These are phyloP conservation scores for Lordiphosa collinella DNA, from an alignment of 1,140 invertebrate species.

Conservation along the genomic window DNA sequence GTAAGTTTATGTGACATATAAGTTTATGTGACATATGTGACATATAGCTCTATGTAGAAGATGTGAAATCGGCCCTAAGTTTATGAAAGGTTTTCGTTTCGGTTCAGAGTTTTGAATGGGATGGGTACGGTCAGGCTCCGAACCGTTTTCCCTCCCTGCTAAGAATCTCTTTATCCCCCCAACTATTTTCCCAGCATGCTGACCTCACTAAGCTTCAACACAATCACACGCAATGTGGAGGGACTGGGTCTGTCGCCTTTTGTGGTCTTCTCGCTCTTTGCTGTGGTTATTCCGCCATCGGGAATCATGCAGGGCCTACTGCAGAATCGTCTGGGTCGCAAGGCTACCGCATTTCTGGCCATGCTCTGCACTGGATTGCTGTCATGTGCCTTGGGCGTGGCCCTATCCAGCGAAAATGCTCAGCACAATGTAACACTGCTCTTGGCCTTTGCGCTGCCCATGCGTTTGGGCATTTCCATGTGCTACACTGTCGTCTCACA, in stretches of 20 bases:
- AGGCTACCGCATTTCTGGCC: slow-evolving; percentile 53
- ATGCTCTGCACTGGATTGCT: slow-evolving; percentile 42
- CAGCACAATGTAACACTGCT: slow-evolving; percentile 44
- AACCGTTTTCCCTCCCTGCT: not conserved
- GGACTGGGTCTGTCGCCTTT: slow-evolving; percentile 57
- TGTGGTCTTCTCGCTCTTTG: slow-evolving; percentile 65
- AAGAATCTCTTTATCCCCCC: not conserved
- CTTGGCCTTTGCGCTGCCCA: slow-evolving; percentile 58
- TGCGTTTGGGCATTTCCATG: slow-evolving; percentile 58
- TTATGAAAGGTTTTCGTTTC: too few species aligned
- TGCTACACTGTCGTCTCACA: slow-evolving; percentile 60
- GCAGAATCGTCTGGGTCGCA: slow-evolving; percentile 53
- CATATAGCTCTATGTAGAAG: too few species aligned
- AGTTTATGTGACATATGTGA: too few species aligned
- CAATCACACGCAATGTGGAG: slow-evolving; percentile 58
- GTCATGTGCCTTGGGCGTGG: slow-evolving; percentile 63
- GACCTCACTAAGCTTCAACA: slow-evolving; percentile 54
- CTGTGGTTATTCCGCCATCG: slow-evolving; percentile 50
- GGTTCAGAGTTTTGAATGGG: too few species aligned
- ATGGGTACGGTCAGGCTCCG: too few species aligned
- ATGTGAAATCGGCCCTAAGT: too few species aligned
- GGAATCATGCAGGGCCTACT: slow-evolving; percentile 55
- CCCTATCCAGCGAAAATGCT: slow-evolving; percentile 43
- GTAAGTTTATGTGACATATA: too few species aligned
- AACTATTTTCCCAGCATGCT: slow-evolving; percentile 45